Percentiles rank a stretch among this genome's conserved stretches.
Evolutionary conservation across 2,888 invertebrate species (phyloP).

Genomic region (Drosophila pegasa): DNA sequence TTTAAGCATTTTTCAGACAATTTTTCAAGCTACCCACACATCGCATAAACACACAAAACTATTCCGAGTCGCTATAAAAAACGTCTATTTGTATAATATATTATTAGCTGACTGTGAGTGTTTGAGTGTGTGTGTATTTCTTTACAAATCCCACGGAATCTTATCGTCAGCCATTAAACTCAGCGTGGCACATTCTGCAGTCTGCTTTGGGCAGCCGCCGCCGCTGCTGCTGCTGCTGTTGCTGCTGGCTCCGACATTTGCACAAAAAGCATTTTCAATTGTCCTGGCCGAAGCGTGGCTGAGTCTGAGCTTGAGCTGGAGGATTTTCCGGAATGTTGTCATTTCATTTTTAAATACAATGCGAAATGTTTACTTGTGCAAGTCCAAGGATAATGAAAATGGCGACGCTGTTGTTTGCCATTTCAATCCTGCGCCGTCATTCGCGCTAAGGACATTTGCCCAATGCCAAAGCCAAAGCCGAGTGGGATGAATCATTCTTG

Average conservation of each 20-base stretch:
- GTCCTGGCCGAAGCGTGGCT: slow-evolving; percentile 1
- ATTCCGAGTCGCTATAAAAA: background rate
- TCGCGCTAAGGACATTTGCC: slow-evolving; percentile 47
- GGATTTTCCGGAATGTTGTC: slow-evolving; percentile 49
- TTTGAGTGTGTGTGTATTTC: slow-evolving; percentile 12
- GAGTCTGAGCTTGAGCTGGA: slow-evolving; percentile 15
- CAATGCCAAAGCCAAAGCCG: slow-evolving; percentile 31
- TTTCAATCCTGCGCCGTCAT: slow-evolving; percentile 39
- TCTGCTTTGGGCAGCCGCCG: background rate
- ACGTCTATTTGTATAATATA: background rate
- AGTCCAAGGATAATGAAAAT: slow-evolving; percentile 75
- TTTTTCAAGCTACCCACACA: background rate
- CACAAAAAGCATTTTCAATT: slow-evolving; percentile 55
- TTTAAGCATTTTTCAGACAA: background rate
- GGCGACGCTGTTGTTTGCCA: slow-evolving; percentile 43
- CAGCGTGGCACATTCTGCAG: slow-evolving; percentile 10
- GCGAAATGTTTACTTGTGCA: slow-evolving; percentile 55
- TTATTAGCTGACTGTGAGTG: slow-evolving; percentile 27
- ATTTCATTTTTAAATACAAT: slow-evolving; percentile 58
- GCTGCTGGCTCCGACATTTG: slow-evolving; percentile 48
- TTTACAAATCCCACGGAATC: slow-evolving; percentile 32
- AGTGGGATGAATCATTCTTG: slow-evolving; percentile 29
- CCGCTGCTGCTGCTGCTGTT: background rate
- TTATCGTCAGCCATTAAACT: slow-evolving; percentile 20
- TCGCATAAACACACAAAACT: background rate